These are phyloP conservation scores for Dione vanillae DNA, from an alignment of 2,888 invertebrate genomes.

Conservation along the genomic window DNA sequence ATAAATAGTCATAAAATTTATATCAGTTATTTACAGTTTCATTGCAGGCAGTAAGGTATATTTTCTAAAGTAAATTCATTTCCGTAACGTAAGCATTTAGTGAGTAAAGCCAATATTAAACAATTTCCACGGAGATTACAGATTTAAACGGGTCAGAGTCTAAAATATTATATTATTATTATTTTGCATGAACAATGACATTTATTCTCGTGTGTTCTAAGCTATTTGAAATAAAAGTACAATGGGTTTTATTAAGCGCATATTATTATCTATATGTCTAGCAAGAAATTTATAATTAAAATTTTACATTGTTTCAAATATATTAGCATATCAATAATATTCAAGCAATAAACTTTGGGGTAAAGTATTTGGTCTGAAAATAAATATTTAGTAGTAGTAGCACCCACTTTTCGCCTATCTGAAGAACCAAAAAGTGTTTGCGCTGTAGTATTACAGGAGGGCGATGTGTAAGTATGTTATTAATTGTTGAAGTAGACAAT, in stretches of 20 bases:
- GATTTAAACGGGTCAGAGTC: background rate
- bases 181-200: background rate
- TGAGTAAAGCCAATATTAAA: conserved; percentile 46
- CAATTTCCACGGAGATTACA: background rate
- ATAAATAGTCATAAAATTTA: conserved; percentile 39
- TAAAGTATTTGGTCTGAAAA: background rate
- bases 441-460: conserved; percentile 1
- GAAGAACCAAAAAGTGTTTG: background rate
- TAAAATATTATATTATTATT: background rate
- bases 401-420: background rate
- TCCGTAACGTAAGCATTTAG: conserved; percentile 54
- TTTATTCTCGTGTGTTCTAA: too few relatives aligned
- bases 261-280: too few relatives aligned
- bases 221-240: background rate
- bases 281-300: background rate
- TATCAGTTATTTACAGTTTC: conserved; percentile 31
- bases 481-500: conserved; percentile 22
- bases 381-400: background rate
- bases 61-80: conserved; percentile 50
- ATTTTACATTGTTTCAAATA: background rate
- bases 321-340: background rate
- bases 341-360: too few relatives aligned
- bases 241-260: background rate
- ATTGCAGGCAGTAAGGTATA: conserved; percentile 39
- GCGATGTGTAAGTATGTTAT: background rate